Conservation (phyloP, 2,888 invertebrate species). For the Netelia inedita region DNA sequence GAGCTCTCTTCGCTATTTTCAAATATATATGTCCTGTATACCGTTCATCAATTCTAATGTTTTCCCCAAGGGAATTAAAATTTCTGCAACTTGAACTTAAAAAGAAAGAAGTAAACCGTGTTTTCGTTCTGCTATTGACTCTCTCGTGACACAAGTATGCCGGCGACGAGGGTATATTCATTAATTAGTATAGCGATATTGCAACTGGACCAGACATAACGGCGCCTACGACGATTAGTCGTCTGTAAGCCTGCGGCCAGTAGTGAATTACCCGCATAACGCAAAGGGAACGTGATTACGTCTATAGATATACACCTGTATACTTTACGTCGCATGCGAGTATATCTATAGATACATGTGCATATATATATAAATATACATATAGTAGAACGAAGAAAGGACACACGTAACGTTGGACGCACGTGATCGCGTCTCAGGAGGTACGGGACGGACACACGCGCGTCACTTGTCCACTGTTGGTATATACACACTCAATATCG, state of each 20-base stretch:
- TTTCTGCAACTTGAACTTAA: not conserved
- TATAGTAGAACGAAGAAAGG: conserved; percentile 1
- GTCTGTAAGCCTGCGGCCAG: conserved; percentile 23
- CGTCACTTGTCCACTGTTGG: conserved; percentile 34
- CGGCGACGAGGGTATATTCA: conserved; percentile 35
- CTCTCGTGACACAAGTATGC: conserved; percentile 45
- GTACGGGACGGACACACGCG: conserved; percentile 55
- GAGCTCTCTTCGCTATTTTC: conserved; percentile 16
- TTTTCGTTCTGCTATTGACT: conserved; percentile 2
- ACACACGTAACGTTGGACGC: conserved; percentile 51
- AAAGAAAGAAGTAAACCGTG: not conserved
- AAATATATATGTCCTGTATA: not conserved
- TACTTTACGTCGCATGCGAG: conserved; percentile 37
- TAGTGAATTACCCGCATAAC: conserved; percentile 57
- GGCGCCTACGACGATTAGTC: conserved; percentile 62
- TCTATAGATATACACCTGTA: conserved; percentile 71
- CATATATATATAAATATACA: conserved; percentile 7
- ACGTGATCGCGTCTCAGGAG: conserved; percentile 64
- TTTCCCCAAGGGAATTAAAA: not conserved
- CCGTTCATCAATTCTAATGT: too few species aligned
- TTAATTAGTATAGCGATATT: conserved; percentile 54
- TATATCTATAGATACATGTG: conserved; percentile 2
- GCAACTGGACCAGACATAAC: conserved; percentile 60
- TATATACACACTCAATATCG: conserved; percentile 59
- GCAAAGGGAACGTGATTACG: conserved; percentile 74